These are phyloP conservation scores for Colistium nudipinnis DNA, from an alignment of 2,113 vertebrate species.

Conservation along the genomic window DNA sequence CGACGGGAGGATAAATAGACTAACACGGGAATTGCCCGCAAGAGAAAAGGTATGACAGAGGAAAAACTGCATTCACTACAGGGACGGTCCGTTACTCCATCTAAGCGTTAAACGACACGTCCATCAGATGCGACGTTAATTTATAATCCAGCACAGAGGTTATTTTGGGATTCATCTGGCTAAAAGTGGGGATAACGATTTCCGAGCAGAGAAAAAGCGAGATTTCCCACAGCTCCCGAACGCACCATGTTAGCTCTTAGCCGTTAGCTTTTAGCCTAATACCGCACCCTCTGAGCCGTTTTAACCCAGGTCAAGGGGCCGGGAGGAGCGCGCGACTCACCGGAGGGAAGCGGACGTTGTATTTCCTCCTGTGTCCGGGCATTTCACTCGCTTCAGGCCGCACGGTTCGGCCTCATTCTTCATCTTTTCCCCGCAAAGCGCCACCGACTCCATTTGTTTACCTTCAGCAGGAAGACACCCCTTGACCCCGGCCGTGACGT, in stretches of 20 bases:
- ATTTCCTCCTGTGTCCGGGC: conserved; percentile 78
- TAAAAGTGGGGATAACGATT: no score
- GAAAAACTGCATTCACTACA: no score
- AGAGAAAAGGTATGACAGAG: no score
- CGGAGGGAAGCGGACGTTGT: conserved; percentile 78
- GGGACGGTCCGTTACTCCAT: no score
- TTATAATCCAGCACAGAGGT: no score
- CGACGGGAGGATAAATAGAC: no score
- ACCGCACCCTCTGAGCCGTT: not conserved
- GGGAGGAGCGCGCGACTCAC: conserved; percentile 62
- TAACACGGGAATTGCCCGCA: no score
- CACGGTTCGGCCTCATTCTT: conserved; percentile 34
- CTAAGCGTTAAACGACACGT: no score
- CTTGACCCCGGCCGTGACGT: conserved; percentile 47
- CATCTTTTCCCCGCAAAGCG: conserved; percentile 63
- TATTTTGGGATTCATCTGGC: no score
- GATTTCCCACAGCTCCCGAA: conserved; percentile 27
- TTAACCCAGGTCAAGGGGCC: not conserved
- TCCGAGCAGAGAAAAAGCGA: no score
- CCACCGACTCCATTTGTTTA: conserved; percentile 79
- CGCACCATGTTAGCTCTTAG: conserved; percentile 12
- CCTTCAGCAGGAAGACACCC: conserved; percentile 61
- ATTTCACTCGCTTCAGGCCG: conserved; percentile 54
- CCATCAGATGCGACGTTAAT: no score
- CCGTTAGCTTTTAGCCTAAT: not conserved